Base-by-base conservation (phyloP, 2,888 invertebrate genomes). In the Branchellion lobata region DNA sequence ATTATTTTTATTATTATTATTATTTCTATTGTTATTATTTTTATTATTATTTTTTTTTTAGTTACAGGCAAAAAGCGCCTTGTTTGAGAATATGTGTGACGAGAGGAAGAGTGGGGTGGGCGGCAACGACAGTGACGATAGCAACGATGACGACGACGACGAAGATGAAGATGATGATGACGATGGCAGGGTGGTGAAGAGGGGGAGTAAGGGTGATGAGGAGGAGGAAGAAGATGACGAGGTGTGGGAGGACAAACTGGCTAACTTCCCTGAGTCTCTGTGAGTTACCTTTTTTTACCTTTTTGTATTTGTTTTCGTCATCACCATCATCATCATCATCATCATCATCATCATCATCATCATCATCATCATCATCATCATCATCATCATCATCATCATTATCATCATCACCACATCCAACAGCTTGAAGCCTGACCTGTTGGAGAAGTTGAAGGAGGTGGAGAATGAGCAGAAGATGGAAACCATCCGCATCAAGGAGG, bases 251-350 rank as follows among this genome's bases (percentile, higher is more conserved):
- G 77, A 77, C 14, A 77, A 77, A 31, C 65, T 77, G n/a, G 77
- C 77, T 2, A 77, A 77, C n/a, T 77, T 77, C 24, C 77, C 77
- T 14, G 77, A 77, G 40, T 77, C 77, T 77, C 65, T 77, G 77
- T 77, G 5, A 31, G 69, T 69, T 24, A 65, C 40, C 14, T 8
- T 14, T 40, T 3, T 29, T 71, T 8, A 2, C 29, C 3, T 29
- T 71, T 27, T 5, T 31, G 29, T 8, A 27, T 3, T 11, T 71
- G 11, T 8, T 27, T 27, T 21, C 5, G 5, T 40, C 14, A 40
- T 14, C 14, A 40, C 40, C 14, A 40, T 14, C 40, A 40, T 14
- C 14, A 65, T 14, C 14, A 40, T 14, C 14, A 27, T 29, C 29
- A 31, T 8, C 29, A 31, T 29, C 29, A 71, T 5, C 71, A 71